Evolutionary conservation across 2,888 invertebrate species (phyloP).

Genomic region (Phorcus lineatus): DNA sequence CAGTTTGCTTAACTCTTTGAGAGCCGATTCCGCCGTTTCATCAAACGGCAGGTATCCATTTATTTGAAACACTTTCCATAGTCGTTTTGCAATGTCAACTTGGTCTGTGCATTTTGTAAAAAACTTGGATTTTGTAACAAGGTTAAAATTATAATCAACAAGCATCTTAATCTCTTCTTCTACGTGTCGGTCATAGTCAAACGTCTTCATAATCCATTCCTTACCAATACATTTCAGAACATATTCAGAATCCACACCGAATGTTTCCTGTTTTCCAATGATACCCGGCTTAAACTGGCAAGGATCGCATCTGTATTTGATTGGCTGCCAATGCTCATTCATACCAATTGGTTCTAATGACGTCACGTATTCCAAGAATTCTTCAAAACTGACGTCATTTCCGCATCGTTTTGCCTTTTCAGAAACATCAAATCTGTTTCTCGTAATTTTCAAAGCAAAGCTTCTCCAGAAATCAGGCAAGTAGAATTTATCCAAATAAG

Average conservation of each 20-base stretch:
- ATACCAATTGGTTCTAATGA: conserved; percentile 12
- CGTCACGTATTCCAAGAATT: conserved; percentile 49
- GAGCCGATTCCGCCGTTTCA: conserved; percentile 22
- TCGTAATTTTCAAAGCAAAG: conserved; percentile 40
- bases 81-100: conserved; percentile 30
- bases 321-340: conserved; percentile 58
- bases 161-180: conserved; percentile 41
- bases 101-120: conserved; percentile 31
- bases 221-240: conserved; percentile 40
- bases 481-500: conserved; percentile 56
- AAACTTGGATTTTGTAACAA: conserved; percentile 24
- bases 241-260: conserved; percentile 42
- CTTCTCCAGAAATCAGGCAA: conserved; percentile 57
- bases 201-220: conserved; percentile 22
- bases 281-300: conserved; percentile 47
- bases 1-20: conserved; percentile 14
- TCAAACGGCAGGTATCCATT: conserved; percentile 50
- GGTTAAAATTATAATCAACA: conserved; percentile 41
- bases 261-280: conserved; percentile 52
- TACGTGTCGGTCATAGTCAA: conserved; percentile 25
- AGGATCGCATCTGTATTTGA: conserved; percentile 51
- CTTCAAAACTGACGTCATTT: conserved; percentile 54
- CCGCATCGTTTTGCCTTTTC: conserved; percentile 42
- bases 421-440: conserved; percentile 22
- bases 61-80: conserved; percentile 50